Percentiles rank a stretch among this genome's conserved stretches.
phyloP scores from a whole-genome alignment of 2,888 invertebrate genomes.

The Pogonocherus hispidulus region DNA sequence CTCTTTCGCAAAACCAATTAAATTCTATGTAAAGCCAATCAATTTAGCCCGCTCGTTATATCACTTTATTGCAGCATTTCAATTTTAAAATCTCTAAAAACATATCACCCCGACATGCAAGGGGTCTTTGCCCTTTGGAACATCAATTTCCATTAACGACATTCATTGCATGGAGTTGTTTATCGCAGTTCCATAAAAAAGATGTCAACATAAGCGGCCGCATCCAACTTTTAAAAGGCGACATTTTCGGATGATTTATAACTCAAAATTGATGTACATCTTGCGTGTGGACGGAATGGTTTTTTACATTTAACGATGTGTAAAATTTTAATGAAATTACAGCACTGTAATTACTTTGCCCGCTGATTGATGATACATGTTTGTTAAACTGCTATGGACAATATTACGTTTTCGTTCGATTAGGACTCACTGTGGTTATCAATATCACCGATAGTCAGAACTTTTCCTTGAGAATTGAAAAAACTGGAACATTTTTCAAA shows the following conservation, averaged over 20 bases:
- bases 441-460: too few relatives aligned
- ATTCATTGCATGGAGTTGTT: background rate
- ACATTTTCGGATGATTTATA: background rate
- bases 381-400: too few relatives aligned
- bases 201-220: background rate
- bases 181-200: background rate
- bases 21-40: background rate
- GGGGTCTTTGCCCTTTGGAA: background rate
- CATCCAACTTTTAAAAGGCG: background rate
- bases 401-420: too few relatives aligned
- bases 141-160: background rate
- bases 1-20: background rate
- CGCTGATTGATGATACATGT: background rate
- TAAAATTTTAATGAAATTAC: constrained; percentile 2
- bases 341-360: background rate
- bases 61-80: background rate
- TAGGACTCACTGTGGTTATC: too few relatives aligned
- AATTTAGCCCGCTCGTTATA: background rate
- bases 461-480: too few relatives aligned
- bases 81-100: background rate
- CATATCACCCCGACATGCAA: background rate
- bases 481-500: too few relatives aligned
- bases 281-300: background rate
- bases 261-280: background rate
- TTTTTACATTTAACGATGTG: background rate